These are phyloP conservation scores for Sinohyriopsis cumingii DNA, from an alignment of 2,888 invertebrate species.

Conservation along the genomic window DNA sequence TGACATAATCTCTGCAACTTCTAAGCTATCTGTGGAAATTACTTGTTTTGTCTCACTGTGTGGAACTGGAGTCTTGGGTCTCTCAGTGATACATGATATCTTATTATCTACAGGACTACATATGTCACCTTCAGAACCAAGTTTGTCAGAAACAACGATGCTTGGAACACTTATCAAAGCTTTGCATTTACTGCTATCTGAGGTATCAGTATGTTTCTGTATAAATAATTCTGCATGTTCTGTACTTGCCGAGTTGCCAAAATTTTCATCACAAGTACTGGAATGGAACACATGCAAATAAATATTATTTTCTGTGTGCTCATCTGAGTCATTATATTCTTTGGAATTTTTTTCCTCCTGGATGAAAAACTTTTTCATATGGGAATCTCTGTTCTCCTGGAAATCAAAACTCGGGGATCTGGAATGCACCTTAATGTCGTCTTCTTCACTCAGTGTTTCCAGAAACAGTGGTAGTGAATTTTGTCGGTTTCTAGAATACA, in stretches of 20 bases:
- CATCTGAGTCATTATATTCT: constrained; percentile 6
- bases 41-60: constrained; percentile 14
- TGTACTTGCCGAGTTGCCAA: background rate
- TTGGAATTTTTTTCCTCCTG: constrained; percentile 19
- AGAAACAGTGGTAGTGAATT: constrained; percentile 60
- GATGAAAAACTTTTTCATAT: constrained; percentile 18
- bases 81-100: background rate
- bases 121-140: background rate
- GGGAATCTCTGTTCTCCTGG: background rate
- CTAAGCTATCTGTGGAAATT: constrained; percentile 45
- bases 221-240: background rate
- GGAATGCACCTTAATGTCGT: constrained; percentile 38
- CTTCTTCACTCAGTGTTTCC: constrained; percentile 61
- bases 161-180: constrained; percentile 22
- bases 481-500: constrained; percentile 51
- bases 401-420: constrained; percentile 24
- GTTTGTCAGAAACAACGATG: constrained; percentile 33
- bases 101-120: background rate
- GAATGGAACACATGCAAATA: constrained; percentile 7
- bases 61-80: constrained; percentile 24
- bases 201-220: too few relatives aligned
- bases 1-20: constrained; percentile 55
- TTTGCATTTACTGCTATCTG: background rate
- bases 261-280: background rate
- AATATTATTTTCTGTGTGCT: constrained; percentile 11